Evolutionary conservation across 2,888 invertebrate genomes (phyloP).

Genomic region (Caenorhabditis auriculariae): DNA sequence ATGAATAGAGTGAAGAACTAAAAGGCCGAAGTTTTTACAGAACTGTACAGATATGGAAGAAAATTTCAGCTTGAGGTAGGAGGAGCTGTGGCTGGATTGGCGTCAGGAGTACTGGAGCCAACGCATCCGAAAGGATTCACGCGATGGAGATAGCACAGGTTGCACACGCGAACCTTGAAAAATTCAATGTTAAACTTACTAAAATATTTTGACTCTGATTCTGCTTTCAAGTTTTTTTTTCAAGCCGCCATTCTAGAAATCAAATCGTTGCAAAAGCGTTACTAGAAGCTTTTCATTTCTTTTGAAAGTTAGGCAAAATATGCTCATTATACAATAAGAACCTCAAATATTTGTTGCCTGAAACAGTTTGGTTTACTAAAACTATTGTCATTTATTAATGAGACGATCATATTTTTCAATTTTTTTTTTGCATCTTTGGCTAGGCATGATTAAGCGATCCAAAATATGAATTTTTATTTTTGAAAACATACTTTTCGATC

Average conservation of each 20-base stretch:
- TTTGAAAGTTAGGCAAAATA: neutral
- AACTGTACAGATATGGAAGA: neutral
- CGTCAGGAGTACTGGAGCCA: neutral
- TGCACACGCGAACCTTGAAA: slow-evolving; percentile 60
- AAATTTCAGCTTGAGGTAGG: slow-evolving; percentile 13
- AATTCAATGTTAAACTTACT: neutral
- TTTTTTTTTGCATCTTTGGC: neutral
- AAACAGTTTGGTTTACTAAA: too few species aligned
- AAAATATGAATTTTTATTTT: neutral
- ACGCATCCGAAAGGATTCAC: slow-evolving; percentile 57
- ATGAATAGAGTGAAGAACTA: too few species aligned
- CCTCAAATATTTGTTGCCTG: too few species aligned
- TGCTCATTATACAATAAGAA: too few species aligned
- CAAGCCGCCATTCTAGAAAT: neutral
- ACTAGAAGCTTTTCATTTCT: too few species aligned
- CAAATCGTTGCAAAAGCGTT: neutral
- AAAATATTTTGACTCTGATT: too few species aligned
- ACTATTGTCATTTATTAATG: too few species aligned
- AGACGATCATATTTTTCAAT: too few species aligned
- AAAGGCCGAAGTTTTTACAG: neutral
- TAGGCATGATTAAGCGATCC: too few species aligned
- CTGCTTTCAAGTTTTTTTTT: neutral
- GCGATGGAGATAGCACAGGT: slow-evolving; percentile 61
- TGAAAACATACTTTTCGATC: slow-evolving; percentile 44
- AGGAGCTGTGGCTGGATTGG: slow-evolving; percentile 4